Percentiles rank a stretch among this genome's conserved stretches.
Evolutionary conservation across 1,140 invertebrate species (phyloP).

Genomic region (Vanessa tameamea): DNA sequence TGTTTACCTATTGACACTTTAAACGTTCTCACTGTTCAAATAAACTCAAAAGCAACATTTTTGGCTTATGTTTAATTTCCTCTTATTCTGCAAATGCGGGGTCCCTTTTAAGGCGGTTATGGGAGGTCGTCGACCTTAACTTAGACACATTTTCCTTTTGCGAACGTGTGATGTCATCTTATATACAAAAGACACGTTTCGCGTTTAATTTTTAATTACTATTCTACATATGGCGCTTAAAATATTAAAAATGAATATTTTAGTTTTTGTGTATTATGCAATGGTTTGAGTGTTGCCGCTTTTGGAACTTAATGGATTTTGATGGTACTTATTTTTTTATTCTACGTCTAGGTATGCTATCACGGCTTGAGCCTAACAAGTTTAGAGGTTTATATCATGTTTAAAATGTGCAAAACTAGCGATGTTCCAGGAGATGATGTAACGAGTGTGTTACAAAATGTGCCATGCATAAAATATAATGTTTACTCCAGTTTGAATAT

Average conservation of each 20-base stretch:
- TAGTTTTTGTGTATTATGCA: neutral
- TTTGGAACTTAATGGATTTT: no score
- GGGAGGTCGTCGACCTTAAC: conserved; percentile 44
- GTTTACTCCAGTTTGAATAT: no score
- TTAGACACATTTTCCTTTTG: conserved; percentile 55
- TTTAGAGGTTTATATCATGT: no score
- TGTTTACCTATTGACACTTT: neutral
- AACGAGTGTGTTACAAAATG: no score
- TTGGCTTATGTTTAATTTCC: conserved; percentile 41
- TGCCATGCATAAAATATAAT: no score
- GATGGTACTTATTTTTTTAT: no score
- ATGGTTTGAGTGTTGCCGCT: no score
- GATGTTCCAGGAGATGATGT: no score
- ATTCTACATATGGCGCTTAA: neutral
- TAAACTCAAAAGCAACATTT: conserved; percentile 28
- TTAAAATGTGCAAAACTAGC: no score
- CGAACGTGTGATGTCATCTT: conserved; percentile 48
- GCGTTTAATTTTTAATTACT: conserved; percentile 7
- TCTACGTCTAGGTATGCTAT: no score
- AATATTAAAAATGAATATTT: conserved; percentile 1
- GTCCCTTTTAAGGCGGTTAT: conserved; percentile 52
- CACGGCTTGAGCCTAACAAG: no score
- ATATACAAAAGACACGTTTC: conserved; percentile 24
- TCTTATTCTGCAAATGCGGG: conserved; percentile 33
- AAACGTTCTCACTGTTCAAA: conserved; percentile 24